Base-by-base conservation (phyloP, 2,888 invertebrate genomes). In the Sinhomidia bicolor region DNA sequence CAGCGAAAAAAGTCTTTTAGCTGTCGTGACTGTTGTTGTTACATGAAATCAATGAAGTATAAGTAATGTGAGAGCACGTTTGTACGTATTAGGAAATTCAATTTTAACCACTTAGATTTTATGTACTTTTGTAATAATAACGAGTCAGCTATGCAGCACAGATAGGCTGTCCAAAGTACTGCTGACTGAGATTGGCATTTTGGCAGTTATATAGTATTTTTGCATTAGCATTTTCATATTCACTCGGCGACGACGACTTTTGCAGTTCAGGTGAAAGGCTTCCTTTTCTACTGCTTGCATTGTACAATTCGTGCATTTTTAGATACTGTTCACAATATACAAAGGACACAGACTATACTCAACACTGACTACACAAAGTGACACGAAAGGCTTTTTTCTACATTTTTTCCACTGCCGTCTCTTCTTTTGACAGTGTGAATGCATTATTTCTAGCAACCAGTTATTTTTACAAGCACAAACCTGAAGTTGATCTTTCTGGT, bases 71-170 rank as follows among this genome's bases (percentile, higher is more conserved):
- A 6, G 14, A 62, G 62, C 62, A 62, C 62, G 26, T 32, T 32
- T 62, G 62, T 62, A n/a, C n/a, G 62, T 26, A 29, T 32, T 29
- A 68, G 17, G 41, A 83, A 83, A 71, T 74, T 83, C 36, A 54
- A 74, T 83, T 68, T 82, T 4, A 44, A 44, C 65, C 44, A 60
- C 60, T 80, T 80, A 54, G 41, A 60, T 80, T 81, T 65, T 81
- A 82, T 82, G 65, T 71, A 71, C 41, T 47, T 74, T 47, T 74
- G 44, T 32, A 62, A 14, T 62, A 62, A 29, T 62, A 62, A 62
- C 62, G 62, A 62, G 23, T 57, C 54, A 47, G 20, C 17, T 20
- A 4, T 57, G 57, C 9, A 2, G n/a, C n/a, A 10, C 4, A 54
- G 14, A n/a, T 23, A 57, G 4, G 23, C 62, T 29, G 14, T 29